Base-by-base conservation (phyloP, 2,797 vertebrate species). In the Peromyscus eremicus region DNA sequence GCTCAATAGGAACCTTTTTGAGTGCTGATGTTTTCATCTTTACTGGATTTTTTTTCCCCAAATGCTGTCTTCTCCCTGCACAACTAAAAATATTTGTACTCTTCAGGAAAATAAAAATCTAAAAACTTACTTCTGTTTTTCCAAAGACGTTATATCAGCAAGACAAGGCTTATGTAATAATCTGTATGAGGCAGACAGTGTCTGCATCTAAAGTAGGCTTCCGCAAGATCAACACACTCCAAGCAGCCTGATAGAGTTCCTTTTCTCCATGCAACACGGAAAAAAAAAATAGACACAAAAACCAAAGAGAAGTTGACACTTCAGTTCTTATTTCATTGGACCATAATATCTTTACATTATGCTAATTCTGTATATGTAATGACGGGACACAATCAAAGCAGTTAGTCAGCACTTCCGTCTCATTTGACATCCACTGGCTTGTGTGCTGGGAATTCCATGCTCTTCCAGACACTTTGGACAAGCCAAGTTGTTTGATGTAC, bases 151-250 rank as follows among this genome's bases (percentile, higher is more conserved):
- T 29, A 46, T 62, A 62, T 90, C n/a, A 92, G 80, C 60, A 89
- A 90, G 89, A 71, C 1, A 43, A 1, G 43, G n/a, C 29, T 89
- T 60, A 62, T 52, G 16, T 46, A 68, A 70, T 90, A 40, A 62
- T 82, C 19, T 86, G 60, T 29, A 13, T 3, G 40, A 81, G 40
- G 32, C 13, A 85, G 80, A 52, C 46, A 32, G 66, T 76, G 57
- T 90, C 66, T 92, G 66, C 49, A 64, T 86, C 73, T 94, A 80
- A 70, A 70, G 8, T 9, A 75, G 75, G 11, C 62, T 93, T 91
- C 89, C 55, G 52, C 62, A 62, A 62, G 37, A 75, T 52, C 46
- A 80, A 62, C 13, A 76, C 6, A 64, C 49, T 19, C 37, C 27
- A 34, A 46, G 12, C 75, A 77, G 13, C 29, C 23, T 86, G 49